Base-by-base conservation (phyloP, 1,140 invertebrate genomes). In the Calephelis nemesis region DNA sequence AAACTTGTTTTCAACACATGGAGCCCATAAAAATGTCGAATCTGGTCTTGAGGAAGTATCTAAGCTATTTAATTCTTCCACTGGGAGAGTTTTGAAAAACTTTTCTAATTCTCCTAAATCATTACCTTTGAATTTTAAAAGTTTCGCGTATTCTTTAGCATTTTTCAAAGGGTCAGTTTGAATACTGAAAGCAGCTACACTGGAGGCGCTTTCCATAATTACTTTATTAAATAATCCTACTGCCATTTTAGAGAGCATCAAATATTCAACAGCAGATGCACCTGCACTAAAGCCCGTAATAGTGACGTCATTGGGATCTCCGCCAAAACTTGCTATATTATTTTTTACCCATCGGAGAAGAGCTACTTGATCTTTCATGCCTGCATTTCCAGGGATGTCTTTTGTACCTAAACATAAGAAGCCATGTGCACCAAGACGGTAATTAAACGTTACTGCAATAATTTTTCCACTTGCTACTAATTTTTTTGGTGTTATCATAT, bases 311-410 rank as follows among this genome's bases (percentile, higher is more conserved):
- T 84, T 62, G 5, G 83, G 78, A 63, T 83, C 76, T 5, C 85
- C 85, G 7, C 85, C 82, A 58, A 82, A 87, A 62, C 70, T 80
- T 5, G 50, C 71, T 13, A 87, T 84, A 70, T 87, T 85, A 19
- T 74, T 73, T 63, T 83, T 70, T 11, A 86, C 77, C 84, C 82
- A 85, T 7, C 74, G 77, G 0, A 85, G 58, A 2, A 79, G 49
- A 45, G 78, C 76, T 4, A 85, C 76, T 72, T 82, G 77, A 49
- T 83, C 83, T 65, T 83, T 85, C 76, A 85, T 79, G 8, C 80
- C 83, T 13, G 80, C 77, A 60, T 85, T 85, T 7, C 83, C 83
- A 6, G 83, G 83, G 7, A 66, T 73, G 60, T 73, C 68, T 60
- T 77, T 67, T 10, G 79, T 82, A 42, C 79, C 79, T 12, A 82